Evolutionary conservation across 2,113 vertebrate species (phyloP).

Genomic region (Chaetura pelagica): DNA sequence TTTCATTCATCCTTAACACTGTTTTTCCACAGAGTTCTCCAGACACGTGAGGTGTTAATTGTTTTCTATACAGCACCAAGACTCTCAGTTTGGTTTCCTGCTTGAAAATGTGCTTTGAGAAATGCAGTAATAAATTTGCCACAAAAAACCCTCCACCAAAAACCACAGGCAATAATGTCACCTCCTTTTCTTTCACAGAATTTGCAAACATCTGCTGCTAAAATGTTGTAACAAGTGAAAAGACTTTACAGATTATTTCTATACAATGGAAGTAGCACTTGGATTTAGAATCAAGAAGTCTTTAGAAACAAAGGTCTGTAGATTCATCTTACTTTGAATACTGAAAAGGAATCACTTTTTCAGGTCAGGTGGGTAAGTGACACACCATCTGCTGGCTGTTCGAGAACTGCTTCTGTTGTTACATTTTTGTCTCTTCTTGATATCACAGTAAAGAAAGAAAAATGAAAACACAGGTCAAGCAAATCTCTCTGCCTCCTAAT

Average conservation of each 20-base stretch:
- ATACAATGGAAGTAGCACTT: background rate
- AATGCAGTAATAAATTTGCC: background rate
- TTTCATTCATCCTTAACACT: background rate
- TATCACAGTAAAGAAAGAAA: background rate
- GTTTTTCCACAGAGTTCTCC: background rate
- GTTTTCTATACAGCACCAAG: background rate
- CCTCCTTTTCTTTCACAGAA: background rate
- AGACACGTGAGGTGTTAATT: background rate
- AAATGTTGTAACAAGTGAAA: background rate
- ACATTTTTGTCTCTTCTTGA: background rate
- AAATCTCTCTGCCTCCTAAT: background rate
- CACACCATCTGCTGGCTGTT: accelerated
- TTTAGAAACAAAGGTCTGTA: background rate
- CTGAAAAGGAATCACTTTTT: background rate
- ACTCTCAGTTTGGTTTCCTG: background rate
- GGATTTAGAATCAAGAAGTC: background rate
- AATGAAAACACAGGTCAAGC: background rate
- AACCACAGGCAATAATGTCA: background rate
- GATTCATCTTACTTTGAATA: background rate
- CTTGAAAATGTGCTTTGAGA: background rate
- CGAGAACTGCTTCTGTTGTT: background rate
- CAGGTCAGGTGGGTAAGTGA: background rate
- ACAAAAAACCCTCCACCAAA: background rate
- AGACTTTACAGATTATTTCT: background rate
- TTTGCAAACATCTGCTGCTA: background rate